These are phyloP conservation scores for Oophaga sylvatica DNA, from an alignment of 2,797 vertebrate genomes.

Conservation along the genomic window DNA sequence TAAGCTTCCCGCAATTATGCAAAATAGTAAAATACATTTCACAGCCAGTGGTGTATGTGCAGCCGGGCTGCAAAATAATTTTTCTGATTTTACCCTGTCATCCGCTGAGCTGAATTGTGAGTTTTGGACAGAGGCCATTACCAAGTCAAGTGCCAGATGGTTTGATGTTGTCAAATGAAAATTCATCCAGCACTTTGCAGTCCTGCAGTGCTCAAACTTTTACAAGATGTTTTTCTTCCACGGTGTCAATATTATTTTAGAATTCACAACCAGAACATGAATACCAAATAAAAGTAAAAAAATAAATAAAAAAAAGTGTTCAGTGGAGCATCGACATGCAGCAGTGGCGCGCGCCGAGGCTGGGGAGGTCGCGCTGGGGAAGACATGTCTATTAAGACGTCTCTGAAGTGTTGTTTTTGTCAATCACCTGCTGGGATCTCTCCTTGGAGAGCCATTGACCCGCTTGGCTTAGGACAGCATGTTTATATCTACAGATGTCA, in stretches of 20 bases:
- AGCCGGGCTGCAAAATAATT: not conserved
- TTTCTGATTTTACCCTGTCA: not conserved
- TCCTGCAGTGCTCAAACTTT: conserved; percentile 7
- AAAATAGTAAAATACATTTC: not conserved
- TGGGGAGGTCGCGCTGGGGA: conserved; percentile 20
- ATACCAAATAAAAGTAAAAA: conserved; percentile 38
- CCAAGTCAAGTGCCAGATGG: conserved; percentile 18
- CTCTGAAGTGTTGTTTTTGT: conserved; percentile 51
- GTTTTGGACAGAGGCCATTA: conserved; percentile 39
- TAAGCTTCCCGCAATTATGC: not conserved
- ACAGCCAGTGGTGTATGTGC: not conserved
- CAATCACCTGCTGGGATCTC: conserved; percentile 39
- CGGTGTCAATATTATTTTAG: conserved; percentile 42
- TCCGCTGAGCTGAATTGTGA: not conserved
- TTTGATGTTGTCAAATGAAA: conserved; percentile 40
- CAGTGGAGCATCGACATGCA: conserved; percentile 34
- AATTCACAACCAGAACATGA: conserved; percentile 48
- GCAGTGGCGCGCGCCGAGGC: not conserved
- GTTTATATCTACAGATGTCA: conserved; percentile 46
- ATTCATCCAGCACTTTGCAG: conserved; percentile 34
- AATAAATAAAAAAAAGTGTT: conserved; percentile 20
- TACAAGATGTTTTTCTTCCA: conserved; percentile 45
- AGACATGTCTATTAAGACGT: conserved; percentile 49
- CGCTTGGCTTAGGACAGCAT: conserved; percentile 32
- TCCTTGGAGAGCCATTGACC: conserved; percentile 47